Evolutionary conservation across 2,113 vertebrate species (phyloP).

Genomic region (Poicephalus gulielmi): DNA sequence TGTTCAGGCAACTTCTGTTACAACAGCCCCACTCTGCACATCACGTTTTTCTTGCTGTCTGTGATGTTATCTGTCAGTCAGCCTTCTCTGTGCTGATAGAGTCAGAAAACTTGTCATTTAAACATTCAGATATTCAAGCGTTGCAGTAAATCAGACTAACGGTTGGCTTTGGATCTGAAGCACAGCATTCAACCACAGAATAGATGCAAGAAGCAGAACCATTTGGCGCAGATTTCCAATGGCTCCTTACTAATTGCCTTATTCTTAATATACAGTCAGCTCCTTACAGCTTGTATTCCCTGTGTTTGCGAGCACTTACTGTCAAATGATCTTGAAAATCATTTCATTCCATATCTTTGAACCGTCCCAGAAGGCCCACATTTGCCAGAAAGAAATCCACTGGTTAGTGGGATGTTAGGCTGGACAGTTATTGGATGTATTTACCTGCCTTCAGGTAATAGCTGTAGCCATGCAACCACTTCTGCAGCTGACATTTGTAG

Average conservation of each 20-base stretch:
- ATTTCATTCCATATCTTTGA: not conserved
- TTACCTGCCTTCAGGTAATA: not conserved
- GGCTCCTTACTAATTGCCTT: not conserved
- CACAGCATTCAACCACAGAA: not conserved
- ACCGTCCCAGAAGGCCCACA: not conserved
- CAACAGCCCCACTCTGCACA: not conserved
- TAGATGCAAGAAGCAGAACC: not conserved
- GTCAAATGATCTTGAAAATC: not conserved
- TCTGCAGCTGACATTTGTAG: not conserved
- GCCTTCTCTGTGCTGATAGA: not conserved
- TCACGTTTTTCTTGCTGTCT: not conserved
- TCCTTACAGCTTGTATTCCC: not conserved
- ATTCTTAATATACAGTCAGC: slow-evolving; percentile 1
- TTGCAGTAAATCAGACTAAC: slow-evolving; percentile 23
- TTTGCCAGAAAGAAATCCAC: not conserved
- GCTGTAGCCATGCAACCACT: not conserved
- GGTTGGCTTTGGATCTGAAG: not conserved
- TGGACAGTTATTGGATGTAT: not conserved
- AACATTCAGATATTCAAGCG: not conserved
- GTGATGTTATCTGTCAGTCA: slow-evolving; percentile 9
- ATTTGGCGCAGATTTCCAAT: not conserved
- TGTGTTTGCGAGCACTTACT: not conserved
- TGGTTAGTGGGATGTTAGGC: not conserved
- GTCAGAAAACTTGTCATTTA: slow-evolving; percentile 28
- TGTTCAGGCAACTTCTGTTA: not conserved